Base-by-base conservation (phyloP, 2,797 vertebrate species). In the Muraenolepis orangiensis region DNA sequence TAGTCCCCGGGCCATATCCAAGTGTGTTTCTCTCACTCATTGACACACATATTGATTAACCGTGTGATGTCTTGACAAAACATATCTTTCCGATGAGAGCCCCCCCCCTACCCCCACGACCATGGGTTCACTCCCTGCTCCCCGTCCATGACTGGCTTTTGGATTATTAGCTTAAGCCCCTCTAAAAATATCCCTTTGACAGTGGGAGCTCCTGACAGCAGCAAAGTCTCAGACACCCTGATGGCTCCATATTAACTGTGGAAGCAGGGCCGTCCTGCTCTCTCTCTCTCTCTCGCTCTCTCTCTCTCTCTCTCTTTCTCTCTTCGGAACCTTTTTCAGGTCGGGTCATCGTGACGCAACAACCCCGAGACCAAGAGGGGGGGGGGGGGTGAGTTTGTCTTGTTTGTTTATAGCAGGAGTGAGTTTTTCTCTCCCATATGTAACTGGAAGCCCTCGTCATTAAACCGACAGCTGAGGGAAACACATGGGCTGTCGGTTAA, bases 131-230 rank as follows among this genome's bases (percentile, higher is more conserved):
- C 26, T 16, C 64, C 64, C 64, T 26, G 13, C 64, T 28, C 64
- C 73, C 61, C 42, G 13, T 76, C 73, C 79, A 72, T 71, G 69
- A 87, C 87, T 86, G 84, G 84, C 86, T 87, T 90, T 80, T 84
- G 89, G 92, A 92, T 93, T 93, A 92, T 93, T 92, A 93, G 90
- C 90, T 90, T 93, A 92, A 92, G 90, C 88, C 51, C 86, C 86
- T 90, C 91, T 92, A 92, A 92, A 93, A 93, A 93, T 93, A 93
- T 90, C 90, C 71, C 88, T 81, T 87, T 91, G 91, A 88, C 89
- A 89, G 88, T 90, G 88, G 88, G 91, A 91, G 91, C 89, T 90
- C 88, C 83, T 91, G 89, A 91, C 91, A 76, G 86, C 86, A 88
- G 86, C 85, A 87, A 88, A 90, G 87, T 91, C 90, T 92, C 89